A percentile compares a stretch with the other conserved stretches of the same genome.
These are phyloP conservation scores for Myxocyprinus asiaticus DNA, from an alignment of 2,113 vertebrate species.

Conservation along the genomic window DNA sequence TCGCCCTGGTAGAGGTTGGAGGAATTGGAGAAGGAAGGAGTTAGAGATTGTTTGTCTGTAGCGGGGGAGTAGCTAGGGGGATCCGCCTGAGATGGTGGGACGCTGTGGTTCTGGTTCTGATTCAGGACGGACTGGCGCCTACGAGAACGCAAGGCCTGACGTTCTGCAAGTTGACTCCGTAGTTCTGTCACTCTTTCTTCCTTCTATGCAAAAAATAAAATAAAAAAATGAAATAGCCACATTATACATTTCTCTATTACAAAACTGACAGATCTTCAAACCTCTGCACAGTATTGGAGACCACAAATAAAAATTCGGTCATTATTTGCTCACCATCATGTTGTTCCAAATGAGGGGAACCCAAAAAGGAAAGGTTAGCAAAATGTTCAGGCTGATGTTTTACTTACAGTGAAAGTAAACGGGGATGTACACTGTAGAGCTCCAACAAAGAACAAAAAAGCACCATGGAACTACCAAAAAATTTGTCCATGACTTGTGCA, in stretches of 20 bases:
- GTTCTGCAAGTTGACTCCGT: slow-evolving; percentile 86
- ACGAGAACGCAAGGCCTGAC: slow-evolving; percentile 86
- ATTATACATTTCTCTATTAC: no score
- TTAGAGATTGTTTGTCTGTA: slow-evolving; percentile 73
- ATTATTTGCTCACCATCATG: neutral
- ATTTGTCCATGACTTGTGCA: no score
- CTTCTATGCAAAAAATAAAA: slow-evolving; percentile 73
- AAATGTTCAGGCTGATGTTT: no score
- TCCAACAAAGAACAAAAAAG: no score
- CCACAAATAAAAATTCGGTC: no score
- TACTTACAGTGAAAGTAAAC: no score
- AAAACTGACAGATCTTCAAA: no score
- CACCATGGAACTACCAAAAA: no score
- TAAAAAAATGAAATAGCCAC: no score
- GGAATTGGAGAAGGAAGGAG: slow-evolving; percentile 79
- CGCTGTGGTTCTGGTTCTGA: slow-evolving; percentile 66
- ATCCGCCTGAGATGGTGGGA: slow-evolving; percentile 65
- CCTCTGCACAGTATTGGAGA: neutral
- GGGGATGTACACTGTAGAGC: no score
- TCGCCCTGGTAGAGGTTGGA: slow-evolving; percentile 82
- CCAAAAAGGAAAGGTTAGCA: no score
- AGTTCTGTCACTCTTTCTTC: slow-evolving; percentile 89
- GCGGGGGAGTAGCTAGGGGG: slow-evolving; percentile 73
- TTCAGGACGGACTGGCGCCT: slow-evolving; percentile 73
- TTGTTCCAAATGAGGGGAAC: neutral